Evolutionary conservation across 2,113 vertebrate species (phyloP).

Genomic region (Chloropsis cyanopogon): DNA sequence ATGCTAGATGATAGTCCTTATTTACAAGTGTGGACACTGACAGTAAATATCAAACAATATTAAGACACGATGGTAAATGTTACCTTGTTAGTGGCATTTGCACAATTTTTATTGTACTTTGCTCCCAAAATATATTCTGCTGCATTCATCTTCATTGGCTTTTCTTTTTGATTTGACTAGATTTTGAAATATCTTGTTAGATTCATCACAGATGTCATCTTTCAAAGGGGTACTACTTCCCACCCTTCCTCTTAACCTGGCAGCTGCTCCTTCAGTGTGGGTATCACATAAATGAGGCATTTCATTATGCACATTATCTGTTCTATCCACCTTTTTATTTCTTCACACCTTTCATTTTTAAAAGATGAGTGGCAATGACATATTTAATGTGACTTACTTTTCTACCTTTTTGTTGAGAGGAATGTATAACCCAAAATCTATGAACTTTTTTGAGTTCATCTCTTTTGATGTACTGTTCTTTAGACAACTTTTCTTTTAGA

Average conservation of each 20-base stretch:
- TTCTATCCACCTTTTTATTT: background rate
- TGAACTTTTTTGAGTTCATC: background rate
- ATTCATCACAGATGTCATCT: background rate
- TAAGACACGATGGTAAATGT: conserved; percentile 16
- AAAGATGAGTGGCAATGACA: background rate
- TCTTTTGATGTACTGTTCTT: background rate
- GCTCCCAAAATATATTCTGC: background rate
- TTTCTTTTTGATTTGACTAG: background rate
- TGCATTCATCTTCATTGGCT: background rate
- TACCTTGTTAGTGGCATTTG: conserved; percentile 56
- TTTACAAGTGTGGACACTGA: background rate
- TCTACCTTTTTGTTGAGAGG: background rate
- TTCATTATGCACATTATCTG: background rate
- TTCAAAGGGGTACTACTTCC: background rate
- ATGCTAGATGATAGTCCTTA: conserved; percentile 14
- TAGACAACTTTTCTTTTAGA: background rate
- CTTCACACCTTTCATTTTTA: background rate
- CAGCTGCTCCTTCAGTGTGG: background rate
- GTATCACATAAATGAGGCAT: background rate
- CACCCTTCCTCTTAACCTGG: background rate
- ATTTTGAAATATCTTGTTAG: background rate
- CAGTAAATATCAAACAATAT: conserved; percentile 44
- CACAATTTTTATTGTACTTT: conserved; percentile 45
- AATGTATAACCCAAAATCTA: background rate
- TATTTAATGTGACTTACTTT: background rate